Evolutionary conservation across 2,797 vertebrate species (phyloP), one percentile per base, ranked within the genome.

Genomic region (Characodon lateralis): DNA sequence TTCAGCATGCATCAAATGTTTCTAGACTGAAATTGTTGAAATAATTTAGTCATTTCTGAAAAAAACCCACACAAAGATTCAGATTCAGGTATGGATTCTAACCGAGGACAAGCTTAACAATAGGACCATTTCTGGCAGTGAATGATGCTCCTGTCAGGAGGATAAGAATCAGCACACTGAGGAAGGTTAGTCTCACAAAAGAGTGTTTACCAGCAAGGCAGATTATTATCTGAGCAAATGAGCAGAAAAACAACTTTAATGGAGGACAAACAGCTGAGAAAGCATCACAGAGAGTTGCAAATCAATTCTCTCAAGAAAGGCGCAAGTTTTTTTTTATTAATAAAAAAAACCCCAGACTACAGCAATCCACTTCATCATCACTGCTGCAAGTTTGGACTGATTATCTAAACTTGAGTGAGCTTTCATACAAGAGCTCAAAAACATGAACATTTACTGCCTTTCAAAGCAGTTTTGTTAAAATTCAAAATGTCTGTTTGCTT

Each of bases 231-330:
- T 63, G 80, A 81, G 81, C 77, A 86, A 89, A 88, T 79, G 83
- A 88, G 86, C 73, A 74, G 73, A 80, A 83, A 88, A 89, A 84
- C 73, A 75, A 81, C 72, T 83, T 87, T 91, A 91, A 92, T 87
- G 85, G 85, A 87, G 83, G 76, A 86, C 80, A 86, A 89, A 88
- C 80, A 84, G 87, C 87, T 88, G 88, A 91, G 85, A 78, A 87
- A 84, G 90, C 88, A 85, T 79, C 83, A 48, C 74, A 76, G 84
- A 61, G 78, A 79, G 73, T 70, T 0, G 55, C 46, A 76, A 78
- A 91, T 87, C 80, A 90, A 90, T 85, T 66, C 75, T 87, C 82
- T 70, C 50, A 85, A 87, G 83, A 88, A 72, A 77, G 80, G 56
- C 70, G 48, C 85, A 75, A 87, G 91, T 85, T 89, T 86, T 80